A percentile compares a stretch with the other conserved stretches of the same genome.
These are phyloP conservation scores for Popillia japonica DNA, from an alignment of 1,140 invertebrate species.

Conservation along the genomic window DNA sequence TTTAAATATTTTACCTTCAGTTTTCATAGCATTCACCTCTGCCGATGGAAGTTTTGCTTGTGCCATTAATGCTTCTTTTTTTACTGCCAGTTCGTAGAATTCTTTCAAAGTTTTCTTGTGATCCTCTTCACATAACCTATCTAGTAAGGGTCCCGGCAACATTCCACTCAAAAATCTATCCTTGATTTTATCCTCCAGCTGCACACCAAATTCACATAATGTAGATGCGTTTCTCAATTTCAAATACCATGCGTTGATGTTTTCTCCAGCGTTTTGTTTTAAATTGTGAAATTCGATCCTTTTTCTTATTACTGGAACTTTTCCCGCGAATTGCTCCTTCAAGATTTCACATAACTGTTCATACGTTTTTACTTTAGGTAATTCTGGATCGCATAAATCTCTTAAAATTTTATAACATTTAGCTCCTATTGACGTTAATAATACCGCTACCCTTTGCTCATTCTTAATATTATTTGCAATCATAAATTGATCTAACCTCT, in stretches of 20 bases:
- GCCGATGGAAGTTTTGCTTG: too few species aligned
- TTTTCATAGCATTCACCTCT: too few species aligned
- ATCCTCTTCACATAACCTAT: conserved; percentile 44
- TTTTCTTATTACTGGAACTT: conserved; percentile 15
- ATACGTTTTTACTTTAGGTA: conserved; percentile 18
- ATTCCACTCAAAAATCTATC: conserved; percentile 53
- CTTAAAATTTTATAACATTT: conserved; percentile 1
- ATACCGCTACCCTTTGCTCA: not conserved
- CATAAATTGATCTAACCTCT: not conserved
- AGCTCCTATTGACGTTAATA: not conserved
- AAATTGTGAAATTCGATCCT: not conserved
- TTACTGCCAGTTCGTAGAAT: too few species aligned
- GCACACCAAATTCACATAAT: conserved; percentile 47
- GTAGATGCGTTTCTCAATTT: conserved; percentile 44
- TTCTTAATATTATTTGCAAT: not conserved
- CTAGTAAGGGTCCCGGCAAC: too few species aligned
- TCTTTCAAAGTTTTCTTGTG: not conserved
- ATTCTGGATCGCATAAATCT: conserved; percentile 33
- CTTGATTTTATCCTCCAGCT: conserved; percentile 47
- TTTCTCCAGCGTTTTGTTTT: conserved; percentile 23
- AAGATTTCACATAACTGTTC: not conserved
- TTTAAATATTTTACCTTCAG: too few species aligned
- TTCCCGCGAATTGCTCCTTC: conserved; percentile 24
- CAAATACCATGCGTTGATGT: conserved; percentile 13
- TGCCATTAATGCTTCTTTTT: too few species aligned